Base-by-base conservation (phyloP, 2,888 invertebrate species). In the Ceratothoa steindachneri region DNA sequence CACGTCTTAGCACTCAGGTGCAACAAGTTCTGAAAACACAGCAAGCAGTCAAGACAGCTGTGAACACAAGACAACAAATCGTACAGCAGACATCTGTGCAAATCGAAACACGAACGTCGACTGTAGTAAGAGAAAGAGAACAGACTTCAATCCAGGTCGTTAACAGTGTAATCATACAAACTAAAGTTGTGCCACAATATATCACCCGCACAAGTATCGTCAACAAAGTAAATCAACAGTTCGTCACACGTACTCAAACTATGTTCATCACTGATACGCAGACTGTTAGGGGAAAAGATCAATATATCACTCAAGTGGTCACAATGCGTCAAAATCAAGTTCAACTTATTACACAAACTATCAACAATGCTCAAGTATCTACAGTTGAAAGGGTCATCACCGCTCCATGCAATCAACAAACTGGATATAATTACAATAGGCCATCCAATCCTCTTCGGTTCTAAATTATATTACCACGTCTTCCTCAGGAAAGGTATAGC, bases 371-470 rank as follows among this genome's bases (percentile, higher is more conserved):
- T 19, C 53, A 69, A 9, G 60, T 53, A 27, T 67, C 53, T 28
- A 79, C 78, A 15, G 30, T 69, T 28, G 67, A 29, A 27, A 51
- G 72, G 55, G 69, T 73, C 0, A 69, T 73, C 19, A 79, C 78
- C 12, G 53, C 30, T 7, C 67, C 73, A 7, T 75, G 75, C 28
- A 4, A 29, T 28, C 24, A 24, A 15, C 65, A 41, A 24, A 64
- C 41, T 30, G 75, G 74, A 2, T 79, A 79, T 30, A 73, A 73
- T 51, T 76, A 76, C 74, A 75, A 72, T 28, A 5, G n/a, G 5
- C 78, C 74, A 19, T 53, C 65, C n/a, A 60, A 22, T 60, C 60
- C 60, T 60, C 24, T 60, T 24, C 22, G n/a, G n/a, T 60, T 60
- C 60, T 60, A 60, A 60, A 60, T 60, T 2, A 1, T 24, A 15